Base-by-base conservation (phyloP, 2,888 invertebrate genomes). In the Cantharis flavilabris region DNA sequence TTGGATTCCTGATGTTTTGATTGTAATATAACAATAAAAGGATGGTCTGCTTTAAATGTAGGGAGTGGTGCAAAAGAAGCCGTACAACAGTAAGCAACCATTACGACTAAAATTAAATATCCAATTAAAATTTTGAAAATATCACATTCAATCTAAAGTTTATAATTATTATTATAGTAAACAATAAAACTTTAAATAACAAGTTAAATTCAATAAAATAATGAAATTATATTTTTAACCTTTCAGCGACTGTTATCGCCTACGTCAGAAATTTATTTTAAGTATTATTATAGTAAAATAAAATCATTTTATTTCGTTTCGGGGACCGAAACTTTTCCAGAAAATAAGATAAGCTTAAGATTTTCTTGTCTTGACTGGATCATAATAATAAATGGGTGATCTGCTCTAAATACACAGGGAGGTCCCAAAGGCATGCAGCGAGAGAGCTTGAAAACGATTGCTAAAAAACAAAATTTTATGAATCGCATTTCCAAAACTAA, bases 21-120 rank as follows among this genome's bases (percentile, higher is more conserved):
- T 74, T 74, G 65, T 11, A 75, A 26, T 67, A 75, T 16, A 33
- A 75, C 67, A 14, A 75, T 49, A 69, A 75, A 75, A 26, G 75
- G 75, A 72, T 75, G 75, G n/a, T 75, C 71, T 4, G 62, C 71
- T 49, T 71, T 62, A 67, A 75, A 75, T 63, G 28, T 70, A n/a
- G 30, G 30, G 13, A 49, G 49, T 70, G 28, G 28, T 70, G 28
- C 7, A 30, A 70, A 16, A 20, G 9, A 10, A 49, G 70, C 70
- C 28, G 7, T 7, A 49, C 49, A 49, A 49, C 7, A 1, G 5
- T 49, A 49, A 49, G 49, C 49, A 49, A 49, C 49, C 49, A 49
- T 49, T 49, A 49, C 49, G n/a, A n/a, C 49, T 49, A 49, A n/a
- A 49, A 49, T 49, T 49, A 49, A 49, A 49, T 49, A n/a, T n/a